phyloP scores from a whole-genome alignment of 2,888 invertebrate species.

The Corythucha ciliata region DNA sequence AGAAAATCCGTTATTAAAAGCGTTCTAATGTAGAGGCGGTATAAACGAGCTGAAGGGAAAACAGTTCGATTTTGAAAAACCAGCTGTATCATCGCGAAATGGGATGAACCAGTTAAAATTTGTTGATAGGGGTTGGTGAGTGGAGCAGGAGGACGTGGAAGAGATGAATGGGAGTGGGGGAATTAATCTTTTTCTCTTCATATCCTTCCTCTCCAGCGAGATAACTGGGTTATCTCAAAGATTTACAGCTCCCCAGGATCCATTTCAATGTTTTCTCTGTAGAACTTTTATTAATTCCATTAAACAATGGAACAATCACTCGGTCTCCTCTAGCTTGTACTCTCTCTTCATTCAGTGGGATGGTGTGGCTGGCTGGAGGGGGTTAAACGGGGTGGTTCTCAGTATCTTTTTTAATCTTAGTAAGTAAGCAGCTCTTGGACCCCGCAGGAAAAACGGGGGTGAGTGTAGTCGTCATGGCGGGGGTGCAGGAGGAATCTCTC shows the following conservation, averaged over 20 bases:
- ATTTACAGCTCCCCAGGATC: conserved; percentile 22
- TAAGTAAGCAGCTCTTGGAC: conserved; percentile 28
- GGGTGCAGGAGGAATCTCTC: conserved; percentile 30
- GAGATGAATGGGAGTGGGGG: too few relatives aligned
- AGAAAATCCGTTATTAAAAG: too few relatives aligned
- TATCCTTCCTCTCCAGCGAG: too few relatives aligned
- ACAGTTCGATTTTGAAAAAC: too few relatives aligned
- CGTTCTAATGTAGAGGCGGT: too few relatives aligned
- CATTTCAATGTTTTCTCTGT: conserved; percentile 24
- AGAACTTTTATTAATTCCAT: conserved; percentile 27
- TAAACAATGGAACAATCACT: conserved; percentile 28
- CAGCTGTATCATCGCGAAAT: too few relatives aligned
- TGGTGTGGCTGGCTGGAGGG: neutral
- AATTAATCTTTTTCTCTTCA: too few relatives aligned
- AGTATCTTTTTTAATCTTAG: conserved; percentile 33
- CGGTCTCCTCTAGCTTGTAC: conserved; percentile 6
- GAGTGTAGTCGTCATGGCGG: conserved; percentile 17
- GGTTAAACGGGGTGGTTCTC: conserved; percentile 10
- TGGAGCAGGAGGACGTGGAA: too few relatives aligned
- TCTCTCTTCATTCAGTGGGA: too few relatives aligned
- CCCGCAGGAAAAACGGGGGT: conserved; percentile 10
- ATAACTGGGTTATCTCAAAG: conserved; percentile 21
- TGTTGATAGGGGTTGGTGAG: too few relatives aligned
- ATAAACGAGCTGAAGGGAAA: too few relatives aligned
- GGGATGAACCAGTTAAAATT: too few relatives aligned